These are phyloP conservation scores for Nephila pilipes DNA, from an alignment of 1,140 invertebrate species.

Conservation along the genomic window DNA sequence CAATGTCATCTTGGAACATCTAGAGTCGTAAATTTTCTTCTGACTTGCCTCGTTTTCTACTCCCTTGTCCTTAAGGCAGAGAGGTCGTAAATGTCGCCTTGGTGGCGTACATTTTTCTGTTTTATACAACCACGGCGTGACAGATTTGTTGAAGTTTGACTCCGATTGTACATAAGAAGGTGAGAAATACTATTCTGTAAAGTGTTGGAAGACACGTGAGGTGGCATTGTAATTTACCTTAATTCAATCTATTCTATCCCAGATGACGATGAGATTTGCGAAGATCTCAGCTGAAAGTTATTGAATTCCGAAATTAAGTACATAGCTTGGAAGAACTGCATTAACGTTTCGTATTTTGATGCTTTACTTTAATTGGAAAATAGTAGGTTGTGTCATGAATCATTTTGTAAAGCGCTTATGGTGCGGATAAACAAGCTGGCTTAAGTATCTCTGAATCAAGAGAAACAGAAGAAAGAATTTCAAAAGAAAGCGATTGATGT, in stretches of 20 bases:
- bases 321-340: no score
- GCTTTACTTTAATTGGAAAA: no score
- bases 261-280: no score
- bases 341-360: no score
- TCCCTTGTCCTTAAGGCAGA: constrained; percentile 18
- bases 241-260: not conserved
- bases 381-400: no score
- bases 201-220: not conserved
- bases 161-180: not conserved
- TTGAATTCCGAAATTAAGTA: no score
- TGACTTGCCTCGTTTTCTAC: not conserved
- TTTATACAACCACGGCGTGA: not conserved
- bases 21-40: constrained; percentile 49
- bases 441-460: no score
- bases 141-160: constrained; percentile 21
- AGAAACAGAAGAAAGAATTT: no score
- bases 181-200: not conserved
- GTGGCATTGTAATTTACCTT: constrained; percentile 1
- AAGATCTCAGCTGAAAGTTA: no score
- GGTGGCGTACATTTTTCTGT: constrained; percentile 19
- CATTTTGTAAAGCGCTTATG: no score
- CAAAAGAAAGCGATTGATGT: no score
- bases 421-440: no score
- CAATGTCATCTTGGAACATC: constrained; percentile 53
- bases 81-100: constrained; percentile 24